Percentiles rank a stretch among this genome's conserved stretches.
Conservation (phyloP, 2,113 vertebrate species). For the Struthidea cinerea region DNA sequence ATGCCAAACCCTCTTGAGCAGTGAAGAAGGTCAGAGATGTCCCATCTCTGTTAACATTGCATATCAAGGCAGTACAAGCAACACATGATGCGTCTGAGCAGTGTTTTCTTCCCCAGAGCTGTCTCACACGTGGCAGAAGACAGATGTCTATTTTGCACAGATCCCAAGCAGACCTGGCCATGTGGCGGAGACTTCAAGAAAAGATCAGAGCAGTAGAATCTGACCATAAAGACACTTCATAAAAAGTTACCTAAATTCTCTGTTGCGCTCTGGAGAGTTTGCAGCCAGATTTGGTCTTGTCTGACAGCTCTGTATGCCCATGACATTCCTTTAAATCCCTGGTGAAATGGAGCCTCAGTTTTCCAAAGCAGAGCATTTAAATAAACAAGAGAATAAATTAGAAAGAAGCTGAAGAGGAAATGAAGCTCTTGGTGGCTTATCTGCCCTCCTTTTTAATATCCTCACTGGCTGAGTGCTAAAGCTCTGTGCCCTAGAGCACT, state of each 20-base stretch:
- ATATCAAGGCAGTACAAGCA: background rate
- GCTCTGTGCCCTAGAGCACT: constrained; percentile 16
- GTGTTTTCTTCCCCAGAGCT: background rate
- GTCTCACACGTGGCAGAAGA: background rate
- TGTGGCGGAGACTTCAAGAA: background rate
- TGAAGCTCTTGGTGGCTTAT: constrained; percentile 44
- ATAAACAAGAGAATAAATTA: constrained; percentile 53
- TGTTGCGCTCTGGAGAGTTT: background rate
- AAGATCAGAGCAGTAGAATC: background rate
- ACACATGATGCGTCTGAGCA: background rate
- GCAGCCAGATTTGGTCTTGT: background rate
- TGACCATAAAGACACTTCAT: background rate
- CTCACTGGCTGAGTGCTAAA: constrained; percentile 37
- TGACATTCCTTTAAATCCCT: constrained; percentile 21
- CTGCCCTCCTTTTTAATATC: constrained; percentile 60
- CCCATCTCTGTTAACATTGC: background rate
- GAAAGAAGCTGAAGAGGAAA: constrained; percentile 55
- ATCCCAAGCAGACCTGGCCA: background rate
- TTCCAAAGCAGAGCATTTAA: constrained; percentile 31
- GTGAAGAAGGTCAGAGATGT: background rate
- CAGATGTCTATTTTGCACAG: background rate
- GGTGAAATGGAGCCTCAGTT: constrained; percentile 8
- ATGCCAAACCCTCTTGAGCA: background rate
- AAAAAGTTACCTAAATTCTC: background rate
- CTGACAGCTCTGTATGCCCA: background rate